These are phyloP conservation scores for Asbolus verrucosus DNA, from an alignment of 1,140 invertebrate genomes.

Conservation along the genomic window DNA sequence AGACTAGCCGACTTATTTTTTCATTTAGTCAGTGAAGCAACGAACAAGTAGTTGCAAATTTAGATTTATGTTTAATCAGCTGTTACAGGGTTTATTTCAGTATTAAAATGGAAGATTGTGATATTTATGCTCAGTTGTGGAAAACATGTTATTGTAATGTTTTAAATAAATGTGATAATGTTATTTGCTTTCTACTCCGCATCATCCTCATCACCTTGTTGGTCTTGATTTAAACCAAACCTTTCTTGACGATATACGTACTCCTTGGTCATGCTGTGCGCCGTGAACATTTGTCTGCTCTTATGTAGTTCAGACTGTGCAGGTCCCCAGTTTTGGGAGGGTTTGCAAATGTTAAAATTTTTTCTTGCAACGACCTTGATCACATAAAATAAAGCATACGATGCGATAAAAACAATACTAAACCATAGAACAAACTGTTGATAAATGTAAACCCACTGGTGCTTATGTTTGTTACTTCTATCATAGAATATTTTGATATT, in stretches of 20 bases:
- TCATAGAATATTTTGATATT: slow-evolving; percentile 11
- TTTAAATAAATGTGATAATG: slow-evolving; percentile 27
- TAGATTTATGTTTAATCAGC: slow-evolving; percentile 15
- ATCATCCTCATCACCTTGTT: too few species aligned
- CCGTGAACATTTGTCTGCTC: slow-evolving; percentile 42
- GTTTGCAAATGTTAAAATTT: slow-evolving; percentile 4
- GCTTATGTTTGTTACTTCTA: background rate
- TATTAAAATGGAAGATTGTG: slow-evolving; percentile 41
- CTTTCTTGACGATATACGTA: slow-evolving; percentile 40
- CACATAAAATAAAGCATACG: background rate
- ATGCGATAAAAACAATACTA: background rate
- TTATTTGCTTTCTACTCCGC: too few species aligned
- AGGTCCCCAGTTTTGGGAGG: slow-evolving; percentile 28
- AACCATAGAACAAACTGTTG: slow-evolving; percentile 10
- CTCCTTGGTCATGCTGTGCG: slow-evolving; percentile 36
- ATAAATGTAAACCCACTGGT: background rate
- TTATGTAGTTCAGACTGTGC: slow-evolving; percentile 3
- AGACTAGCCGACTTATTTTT: too few species aligned
- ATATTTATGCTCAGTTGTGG: slow-evolving; percentile 42
- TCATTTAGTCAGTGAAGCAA: too few species aligned
- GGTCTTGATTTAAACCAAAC: background rate
- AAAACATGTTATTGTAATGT: slow-evolving; percentile 43
- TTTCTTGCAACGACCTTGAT: background rate
- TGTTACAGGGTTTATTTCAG: slow-evolving; percentile 45
- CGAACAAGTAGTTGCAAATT: slow-evolving; percentile 5